Conservation (phyloP, 2,113 vertebrate species). For the Rhinolophus sinicus region DNA sequence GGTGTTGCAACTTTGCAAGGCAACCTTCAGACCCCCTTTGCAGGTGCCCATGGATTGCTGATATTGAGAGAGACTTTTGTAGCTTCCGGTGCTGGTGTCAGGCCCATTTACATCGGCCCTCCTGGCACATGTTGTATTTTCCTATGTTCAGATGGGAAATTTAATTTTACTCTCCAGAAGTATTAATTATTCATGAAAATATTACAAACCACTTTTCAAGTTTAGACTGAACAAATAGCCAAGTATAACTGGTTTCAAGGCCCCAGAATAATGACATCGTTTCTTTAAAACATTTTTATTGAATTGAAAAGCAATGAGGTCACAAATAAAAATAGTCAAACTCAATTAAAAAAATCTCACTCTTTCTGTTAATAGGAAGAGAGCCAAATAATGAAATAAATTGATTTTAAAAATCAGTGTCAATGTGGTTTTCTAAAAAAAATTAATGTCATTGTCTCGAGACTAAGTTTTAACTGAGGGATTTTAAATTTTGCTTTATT, state of each 20-base stretch:
- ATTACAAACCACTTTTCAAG: constrained; percentile 43
- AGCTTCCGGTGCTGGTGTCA: neutral
- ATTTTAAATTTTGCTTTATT: constrained; percentile 36
- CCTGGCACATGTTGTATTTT: neutral
- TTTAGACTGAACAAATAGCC: neutral
- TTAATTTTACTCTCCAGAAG: constrained; percentile 52
- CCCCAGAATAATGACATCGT: neutral
- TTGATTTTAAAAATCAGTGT: constrained; percentile 33
- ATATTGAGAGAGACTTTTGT: neutral
- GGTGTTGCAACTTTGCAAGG: neutral
- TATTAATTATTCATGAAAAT: constrained; percentile 47
- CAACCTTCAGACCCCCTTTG: neutral
- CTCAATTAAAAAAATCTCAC: neutral
- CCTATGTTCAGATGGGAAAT: constrained; percentile 51
- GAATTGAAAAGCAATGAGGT: constrained; percentile 42
- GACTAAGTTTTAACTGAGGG: constrained; percentile 9
- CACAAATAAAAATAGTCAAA: constrained; percentile 31
- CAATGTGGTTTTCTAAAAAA: neutral
- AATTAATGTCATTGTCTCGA: constrained; percentile 38
- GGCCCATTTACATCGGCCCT: neutral
- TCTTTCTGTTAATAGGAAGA: neutral
- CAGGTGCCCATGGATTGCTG: neutral
- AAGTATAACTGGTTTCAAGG: neutral
- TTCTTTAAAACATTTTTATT: constrained; percentile 46
- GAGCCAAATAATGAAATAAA: neutral